Evolutionary conservation across 1,140 invertebrate genomes (phyloP).

Genomic region (Babylonia areolata): DNA sequence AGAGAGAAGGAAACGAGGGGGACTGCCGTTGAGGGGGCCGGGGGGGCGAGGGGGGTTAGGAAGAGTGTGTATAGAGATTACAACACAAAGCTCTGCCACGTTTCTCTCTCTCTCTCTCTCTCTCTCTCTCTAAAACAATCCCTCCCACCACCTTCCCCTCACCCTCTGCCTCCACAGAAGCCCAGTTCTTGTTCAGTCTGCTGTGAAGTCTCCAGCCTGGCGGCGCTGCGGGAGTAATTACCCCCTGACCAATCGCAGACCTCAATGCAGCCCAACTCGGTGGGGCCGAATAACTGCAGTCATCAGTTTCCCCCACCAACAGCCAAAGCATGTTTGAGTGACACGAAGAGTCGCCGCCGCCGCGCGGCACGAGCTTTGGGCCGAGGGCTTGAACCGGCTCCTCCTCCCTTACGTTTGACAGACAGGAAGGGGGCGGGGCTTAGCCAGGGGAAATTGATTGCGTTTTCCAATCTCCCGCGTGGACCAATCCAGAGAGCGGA

Average conservation of each 20-base stretch:
- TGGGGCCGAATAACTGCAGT: not conserved
- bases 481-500: not conserved
- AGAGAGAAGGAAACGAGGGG: not conserved
- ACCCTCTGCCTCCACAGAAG: too few species aligned
- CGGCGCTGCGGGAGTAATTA: conserved; percentile 21
- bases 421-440: conserved; percentile 9
- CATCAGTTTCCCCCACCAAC: not conserved
- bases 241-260: conserved; percentile 10
- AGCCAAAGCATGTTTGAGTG: not conserved
- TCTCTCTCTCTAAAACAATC: not conserved
- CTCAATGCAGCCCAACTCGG: not conserved
- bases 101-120: too few species aligned
- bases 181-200: conserved; percentile 5
- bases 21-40: not conserved
- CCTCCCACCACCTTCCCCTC: too few species aligned
- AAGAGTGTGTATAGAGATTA: conserved; percentile 6
- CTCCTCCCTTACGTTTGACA: too few species aligned
- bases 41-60: not conserved
- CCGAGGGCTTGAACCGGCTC: not conserved
- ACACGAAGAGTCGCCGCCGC: not conserved
- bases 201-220: conserved; percentile 13
- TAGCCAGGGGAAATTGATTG: not conserved
- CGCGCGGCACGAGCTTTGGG: not conserved
- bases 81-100: not conserved
- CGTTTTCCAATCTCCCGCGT: not conserved